A percentile compares a stretch with the other conserved stretches of the same genome.
phyloP scores from a whole-genome alignment of 2,888 invertebrate genomes.

The Rugalucina vietnamica region DNA sequence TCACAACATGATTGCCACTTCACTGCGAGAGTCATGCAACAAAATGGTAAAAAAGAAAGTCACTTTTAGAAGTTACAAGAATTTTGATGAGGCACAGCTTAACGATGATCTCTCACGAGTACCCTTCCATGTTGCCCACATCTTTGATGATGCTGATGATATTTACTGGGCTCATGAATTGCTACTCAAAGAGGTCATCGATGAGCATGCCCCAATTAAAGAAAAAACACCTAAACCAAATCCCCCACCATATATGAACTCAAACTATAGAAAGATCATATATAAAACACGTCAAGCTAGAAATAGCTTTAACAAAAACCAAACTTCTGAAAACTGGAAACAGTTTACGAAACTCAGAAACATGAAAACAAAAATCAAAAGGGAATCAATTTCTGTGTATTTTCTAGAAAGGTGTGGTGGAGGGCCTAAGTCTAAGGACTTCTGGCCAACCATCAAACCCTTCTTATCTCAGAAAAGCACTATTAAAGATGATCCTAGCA shows the following conservation, averaged over 20 bases:
- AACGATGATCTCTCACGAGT: constrained; percentile 7
- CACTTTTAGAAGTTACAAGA: constrained; percentile 1
- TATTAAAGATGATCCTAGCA: background rate
- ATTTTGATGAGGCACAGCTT: background rate
- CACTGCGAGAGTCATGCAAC: background rate
- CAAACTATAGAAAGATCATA: background rate
- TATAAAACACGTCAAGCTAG: background rate
- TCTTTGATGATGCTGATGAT: constrained; percentile 28
- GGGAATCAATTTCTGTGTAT: constrained; percentile 7
- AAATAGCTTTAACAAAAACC: background rate
- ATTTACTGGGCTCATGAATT: constrained; percentile 23
- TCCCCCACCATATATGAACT: background rate
- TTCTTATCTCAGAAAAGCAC: background rate
- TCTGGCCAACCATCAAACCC: constrained; percentile 12
- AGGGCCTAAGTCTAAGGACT: constrained; percentile 19
- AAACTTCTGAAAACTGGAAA: constrained; percentile 10
- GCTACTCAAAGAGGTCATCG: background rate
- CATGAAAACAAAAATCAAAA: background rate
- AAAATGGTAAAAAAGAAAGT: background rate
- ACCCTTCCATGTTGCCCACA: constrained; percentile 22
- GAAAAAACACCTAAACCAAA: background rate
- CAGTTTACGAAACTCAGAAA: constrained; percentile 6
- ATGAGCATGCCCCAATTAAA: background rate
- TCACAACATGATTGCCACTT: background rate
- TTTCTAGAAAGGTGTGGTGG: constrained; percentile 22